phyloP scores from a whole-genome alignment of 2,797 vertebrate species.

The Limnodromus scolopaceus region DNA sequence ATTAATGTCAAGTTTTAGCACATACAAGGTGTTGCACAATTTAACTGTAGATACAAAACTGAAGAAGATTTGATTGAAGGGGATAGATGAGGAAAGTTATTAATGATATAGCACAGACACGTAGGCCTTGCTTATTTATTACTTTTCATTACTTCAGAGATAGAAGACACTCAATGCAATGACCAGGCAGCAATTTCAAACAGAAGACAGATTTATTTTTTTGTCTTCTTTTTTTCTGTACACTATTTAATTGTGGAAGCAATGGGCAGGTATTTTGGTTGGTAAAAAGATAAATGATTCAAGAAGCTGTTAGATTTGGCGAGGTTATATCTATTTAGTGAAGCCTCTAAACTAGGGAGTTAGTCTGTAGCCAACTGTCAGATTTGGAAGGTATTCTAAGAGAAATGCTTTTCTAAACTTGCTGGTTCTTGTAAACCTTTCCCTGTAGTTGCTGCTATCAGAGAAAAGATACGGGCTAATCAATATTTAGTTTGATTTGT shows the following conservation, averaged over 20 bases:
- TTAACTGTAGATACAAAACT: background rate
- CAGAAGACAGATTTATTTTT: background rate
- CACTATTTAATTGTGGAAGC: background rate
- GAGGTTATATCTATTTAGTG: background rate
- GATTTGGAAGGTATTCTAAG: background rate
- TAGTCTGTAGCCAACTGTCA: background rate
- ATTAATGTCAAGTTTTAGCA: background rate
- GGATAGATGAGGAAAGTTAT: background rate
- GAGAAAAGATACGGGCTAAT: background rate
- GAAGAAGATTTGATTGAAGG: background rate
- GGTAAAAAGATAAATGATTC: background rate
- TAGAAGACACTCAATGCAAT: background rate
- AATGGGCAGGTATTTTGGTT: background rate
- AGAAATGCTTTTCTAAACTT: background rate
- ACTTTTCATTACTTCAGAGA: background rate
- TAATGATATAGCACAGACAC: background rate
- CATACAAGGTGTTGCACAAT: background rate
- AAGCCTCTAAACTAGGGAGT: background rate
- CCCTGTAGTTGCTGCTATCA: background rate
- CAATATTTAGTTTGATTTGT: background rate
- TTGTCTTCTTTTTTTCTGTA: no score
- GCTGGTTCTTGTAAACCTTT: background rate
- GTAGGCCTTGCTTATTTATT: background rate
- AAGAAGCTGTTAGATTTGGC: background rate
- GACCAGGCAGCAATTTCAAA: background rate